A percentile compares a stretch with the other conserved stretches of the same genome.
Evolutionary conservation across 2,888 invertebrate species (phyloP).

Genomic region (Athetis lepigone): DNA sequence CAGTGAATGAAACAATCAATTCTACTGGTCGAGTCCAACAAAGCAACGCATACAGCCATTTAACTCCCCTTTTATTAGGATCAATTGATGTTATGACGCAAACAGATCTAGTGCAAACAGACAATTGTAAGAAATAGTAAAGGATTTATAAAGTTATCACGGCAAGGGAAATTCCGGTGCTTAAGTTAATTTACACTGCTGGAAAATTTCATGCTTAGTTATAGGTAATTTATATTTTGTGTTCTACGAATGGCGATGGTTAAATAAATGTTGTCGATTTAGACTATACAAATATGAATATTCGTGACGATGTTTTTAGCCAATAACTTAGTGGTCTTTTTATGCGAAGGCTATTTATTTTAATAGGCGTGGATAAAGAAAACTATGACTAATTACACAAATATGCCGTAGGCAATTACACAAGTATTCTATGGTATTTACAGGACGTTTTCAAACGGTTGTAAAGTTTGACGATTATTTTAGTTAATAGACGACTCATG

Average conservation of each 20-base stretch:
- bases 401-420: too few relatives aligned
- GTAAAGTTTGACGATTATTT: constrained; percentile 16
- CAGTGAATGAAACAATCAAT: constrained; percentile 58
- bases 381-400: not conserved
- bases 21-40: constrained; percentile 48
- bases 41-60: constrained; percentile 68
- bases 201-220: constrained; percentile 27
- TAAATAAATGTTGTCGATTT: not conserved
- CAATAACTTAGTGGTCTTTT: constrained; percentile 5
- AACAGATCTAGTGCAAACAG: constrained; percentile 65
- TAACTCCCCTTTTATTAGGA: constrained; percentile 80
- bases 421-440: not conserved
- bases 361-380: constrained; percentile 9
- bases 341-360: constrained; percentile 31
- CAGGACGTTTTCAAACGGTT: not conserved
- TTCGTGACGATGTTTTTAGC: not conserved
- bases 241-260: not conserved
- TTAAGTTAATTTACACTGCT: constrained; percentile 23
- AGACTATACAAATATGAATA: not conserved
- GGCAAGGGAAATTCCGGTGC: constrained; percentile 15
- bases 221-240: constrained; percentile 31
- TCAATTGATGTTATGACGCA: constrained; percentile 79
- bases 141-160: constrained; percentile 50
- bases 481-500: too few relatives aligned
- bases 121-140: constrained; percentile 55